These are phyloP conservation scores for Leptinotarsa lineolata DNA, from an alignment of 1,140 invertebrate genomes.

Conservation along the genomic window DNA sequence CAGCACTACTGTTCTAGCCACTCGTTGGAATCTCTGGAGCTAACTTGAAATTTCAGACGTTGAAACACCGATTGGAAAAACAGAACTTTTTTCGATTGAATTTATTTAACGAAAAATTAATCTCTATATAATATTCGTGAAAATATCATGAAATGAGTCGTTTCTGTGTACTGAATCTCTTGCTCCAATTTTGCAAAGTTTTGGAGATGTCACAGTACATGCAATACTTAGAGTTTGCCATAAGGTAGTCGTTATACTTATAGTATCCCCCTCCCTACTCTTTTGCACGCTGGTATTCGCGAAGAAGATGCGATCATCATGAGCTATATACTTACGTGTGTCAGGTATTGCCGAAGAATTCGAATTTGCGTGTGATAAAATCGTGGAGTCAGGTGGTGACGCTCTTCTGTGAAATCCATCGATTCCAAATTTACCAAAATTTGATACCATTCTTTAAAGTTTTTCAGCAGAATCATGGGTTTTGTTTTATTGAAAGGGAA, in stretches of 20 bases:
- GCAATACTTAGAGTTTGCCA: constrained; percentile 31
- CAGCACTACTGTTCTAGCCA: constrained; percentile 17
- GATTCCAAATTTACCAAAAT: too few relatives aligned
- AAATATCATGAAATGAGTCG: neutral
- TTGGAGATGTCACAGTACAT: constrained; percentile 36
- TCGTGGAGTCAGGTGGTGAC: neutral
- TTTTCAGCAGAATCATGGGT: too few relatives aligned
- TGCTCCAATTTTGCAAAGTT: constrained; percentile 35
- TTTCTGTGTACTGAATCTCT: constrained; percentile 5
- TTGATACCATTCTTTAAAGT: too few relatives aligned
- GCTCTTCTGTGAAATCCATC: neutral
- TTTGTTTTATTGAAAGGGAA: too few relatives aligned
- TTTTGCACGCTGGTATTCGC: constrained; percentile 30
- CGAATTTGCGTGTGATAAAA: constrained; percentile 1
- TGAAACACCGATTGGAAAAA: neutral
- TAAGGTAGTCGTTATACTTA: constrained; percentile 34
- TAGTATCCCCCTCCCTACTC: constrained; percentile 30
- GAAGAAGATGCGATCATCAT: constrained; percentile 21
- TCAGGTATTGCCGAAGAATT: constrained; percentile 8
- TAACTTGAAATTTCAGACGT: constrained; percentile 10
- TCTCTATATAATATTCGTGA: neutral
- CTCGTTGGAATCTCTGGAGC: constrained; percentile 23
- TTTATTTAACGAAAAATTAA: neutral
- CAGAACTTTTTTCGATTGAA: neutral
- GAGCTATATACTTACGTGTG: constrained; percentile 8